Evolutionary conservation across 1,140 invertebrate genomes (phyloP), one percentile per base, ranked within the genome.

Genomic region (Lordiphosa clarofinis): DNA sequence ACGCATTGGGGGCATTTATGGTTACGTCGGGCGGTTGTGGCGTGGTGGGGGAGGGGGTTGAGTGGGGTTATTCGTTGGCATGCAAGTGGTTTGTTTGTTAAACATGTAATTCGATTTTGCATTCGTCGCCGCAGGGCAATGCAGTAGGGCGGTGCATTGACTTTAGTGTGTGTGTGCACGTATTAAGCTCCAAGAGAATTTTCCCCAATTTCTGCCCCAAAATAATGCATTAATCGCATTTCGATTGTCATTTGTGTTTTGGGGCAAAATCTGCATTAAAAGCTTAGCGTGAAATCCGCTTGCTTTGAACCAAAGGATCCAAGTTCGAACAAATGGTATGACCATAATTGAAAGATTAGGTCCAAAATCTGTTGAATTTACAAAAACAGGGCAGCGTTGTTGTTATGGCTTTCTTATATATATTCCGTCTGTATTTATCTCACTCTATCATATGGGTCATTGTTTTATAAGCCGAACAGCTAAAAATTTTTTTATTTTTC

Each of bases 51-150:
- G 24, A 46, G 36, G 38, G 47, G 54, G 19, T 19, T 5, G 24
- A 31, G 39, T 8, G 36, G 6, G 11, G 15, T 15, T 56, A 66
- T 46, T 50, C 59, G 39, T 43, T 67, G 49, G 56, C 65, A 69
- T 61, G 63, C 64, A 73, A 73, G 71, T 68, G 58, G 62, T 53
- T 73, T 73, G 71, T 73, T 73, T 73, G 71, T 68, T 59, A 68
- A 73, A 74, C 71, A 74, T 73, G 63, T 73, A 68, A 73, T 73
- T 73, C 74, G 53, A 74, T 73, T 73, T 73, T 68, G 71, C 61
- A 54, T 48, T 39, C 38, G 43, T 56, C 28, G 65, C 64, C 63
- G 24, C 39, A 54, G 52, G 48, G 48, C 19, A 21, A 37, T 19
- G n/a, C 36, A 15, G 31, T 11, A 11, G 12, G 24, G 12, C 5